phyloP scores from a whole-genome alignment of 2,113 vertebrate genomes.

The Mixornis gularis region DNA sequence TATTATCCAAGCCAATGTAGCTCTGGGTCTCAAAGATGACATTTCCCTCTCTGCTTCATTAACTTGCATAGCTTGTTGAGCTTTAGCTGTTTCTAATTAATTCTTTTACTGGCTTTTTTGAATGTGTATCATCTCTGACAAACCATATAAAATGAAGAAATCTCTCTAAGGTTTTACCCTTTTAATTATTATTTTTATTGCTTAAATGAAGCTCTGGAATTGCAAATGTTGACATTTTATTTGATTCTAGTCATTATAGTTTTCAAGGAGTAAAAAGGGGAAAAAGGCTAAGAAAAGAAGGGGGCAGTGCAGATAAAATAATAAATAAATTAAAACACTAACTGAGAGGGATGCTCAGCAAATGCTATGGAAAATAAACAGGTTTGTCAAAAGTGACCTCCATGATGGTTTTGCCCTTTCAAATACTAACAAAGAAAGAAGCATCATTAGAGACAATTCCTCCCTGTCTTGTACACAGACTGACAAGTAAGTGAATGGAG shows the following conservation, averaged over 20 bases:
- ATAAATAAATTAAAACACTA: background rate
- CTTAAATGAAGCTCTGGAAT: conserved; percentile 78
- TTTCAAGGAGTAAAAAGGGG: conserved; percentile 41
- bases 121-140: conserved; percentile 76
- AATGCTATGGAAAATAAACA: conserved; percentile 53
- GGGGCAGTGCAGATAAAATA: background rate
- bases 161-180: conserved; percentile 82
- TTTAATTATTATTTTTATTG: conserved; percentile 87
- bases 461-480: background rate
- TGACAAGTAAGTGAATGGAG: background rate
- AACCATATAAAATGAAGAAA: conserved; percentile 79
- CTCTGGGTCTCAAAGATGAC: conserved; percentile 76
- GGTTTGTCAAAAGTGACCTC: conserved; percentile 44
- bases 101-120: conserved; percentile 78
- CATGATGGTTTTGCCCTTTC: conserved; percentile 47
- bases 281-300: conserved; percentile 6
- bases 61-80: conserved; percentile 80
- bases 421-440: conserved; percentile 44
- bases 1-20: conserved; percentile 68
- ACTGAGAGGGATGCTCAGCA: background rate
- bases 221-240: conserved; percentile 83
- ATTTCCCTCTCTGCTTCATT: conserved; percentile 80
- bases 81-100: conserved; percentile 82
- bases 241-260: conserved; percentile 73
- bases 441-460: conserved; percentile 19